A percentile compares a stretch with the other conserved stretches of the same genome.
These are phyloP conservation scores for Oreotrochilus melanogaster DNA, from an alignment of 2,113 vertebrate species.

Conservation along the genomic window DNA sequence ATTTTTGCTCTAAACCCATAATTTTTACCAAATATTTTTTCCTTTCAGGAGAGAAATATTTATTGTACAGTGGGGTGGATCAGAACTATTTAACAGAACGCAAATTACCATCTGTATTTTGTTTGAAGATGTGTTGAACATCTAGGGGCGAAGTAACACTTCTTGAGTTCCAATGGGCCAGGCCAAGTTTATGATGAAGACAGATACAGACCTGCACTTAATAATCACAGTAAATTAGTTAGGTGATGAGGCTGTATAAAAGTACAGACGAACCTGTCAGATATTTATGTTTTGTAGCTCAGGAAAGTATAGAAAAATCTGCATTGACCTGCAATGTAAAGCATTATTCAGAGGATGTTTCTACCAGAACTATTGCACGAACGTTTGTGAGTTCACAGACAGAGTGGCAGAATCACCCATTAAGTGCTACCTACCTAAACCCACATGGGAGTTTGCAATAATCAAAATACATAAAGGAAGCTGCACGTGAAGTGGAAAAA, in stretches of 20 bases:
- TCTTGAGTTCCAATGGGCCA: neutral
- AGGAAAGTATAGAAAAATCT: neutral
- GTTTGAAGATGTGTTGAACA: neutral
- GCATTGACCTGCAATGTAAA: neutral
- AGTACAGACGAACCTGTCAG: neutral
- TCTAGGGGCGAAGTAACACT: neutral
- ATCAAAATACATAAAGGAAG: neutral
- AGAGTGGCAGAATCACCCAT: fast-evolving
- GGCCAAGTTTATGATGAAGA: neutral
- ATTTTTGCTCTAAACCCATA: neutral
- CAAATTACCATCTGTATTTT: neutral
- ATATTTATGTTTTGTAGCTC: no score
- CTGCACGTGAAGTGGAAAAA: neutral
- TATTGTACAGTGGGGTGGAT: neutral
- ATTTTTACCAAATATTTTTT: neutral
- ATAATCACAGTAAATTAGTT: neutral
- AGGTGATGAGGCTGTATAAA: neutral
- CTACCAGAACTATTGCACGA: neutral
- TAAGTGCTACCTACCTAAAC: neutral
- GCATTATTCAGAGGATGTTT: neutral
- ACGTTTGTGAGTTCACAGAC: neutral
- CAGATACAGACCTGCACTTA: neutral
- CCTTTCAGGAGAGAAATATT: neutral
- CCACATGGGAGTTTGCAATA: neutral
- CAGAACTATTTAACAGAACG: neutral